A percentile compares a stretch with the other conserved stretches of the same genome.
Evolutionary conservation across 2,113 vertebrate genomes (phyloP).

Genomic region (Tupaia chinensis): DNA sequence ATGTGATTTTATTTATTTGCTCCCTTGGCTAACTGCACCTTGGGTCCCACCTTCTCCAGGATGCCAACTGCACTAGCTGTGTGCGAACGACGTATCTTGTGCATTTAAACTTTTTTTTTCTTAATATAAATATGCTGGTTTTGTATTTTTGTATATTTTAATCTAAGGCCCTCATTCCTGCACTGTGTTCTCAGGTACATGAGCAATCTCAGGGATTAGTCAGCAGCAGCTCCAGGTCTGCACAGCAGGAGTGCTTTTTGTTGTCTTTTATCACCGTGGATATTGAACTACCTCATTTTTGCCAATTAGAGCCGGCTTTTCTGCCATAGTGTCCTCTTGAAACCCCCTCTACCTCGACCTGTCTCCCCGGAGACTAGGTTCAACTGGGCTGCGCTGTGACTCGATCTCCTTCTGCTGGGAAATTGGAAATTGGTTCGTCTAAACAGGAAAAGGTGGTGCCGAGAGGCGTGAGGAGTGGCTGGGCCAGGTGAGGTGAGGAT

Average conservation of each 20-base stretch:
- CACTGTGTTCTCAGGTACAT: slow-evolving; percentile 90
- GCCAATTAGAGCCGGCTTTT: slow-evolving; percentile 62
- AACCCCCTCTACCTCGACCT: slow-evolving; percentile 57
- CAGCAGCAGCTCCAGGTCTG: slow-evolving; percentile 83
- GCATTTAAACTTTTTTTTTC: slow-evolving; percentile 83
- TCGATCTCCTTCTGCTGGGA: slow-evolving; percentile 53
- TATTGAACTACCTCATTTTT: slow-evolving; percentile 86
- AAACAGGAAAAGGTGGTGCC: slow-evolving; percentile 5
- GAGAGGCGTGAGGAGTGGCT: slow-evolving; percentile 1
- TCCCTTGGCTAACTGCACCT: slow-evolving; percentile 78
- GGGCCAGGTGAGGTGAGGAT: background rate
- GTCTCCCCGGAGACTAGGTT: slow-evolving; percentile 47
- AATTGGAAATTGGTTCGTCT: slow-evolving; percentile 15
- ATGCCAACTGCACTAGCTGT: slow-evolving; percentile 82
- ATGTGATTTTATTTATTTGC: slow-evolving; percentile 87
- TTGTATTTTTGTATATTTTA: slow-evolving; percentile 91
- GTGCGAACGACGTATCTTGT: slow-evolving; percentile 90
- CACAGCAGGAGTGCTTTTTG: slow-evolving; percentile 76
- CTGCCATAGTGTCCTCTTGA: slow-evolving; percentile 63
- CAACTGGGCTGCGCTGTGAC: slow-evolving; percentile 8
- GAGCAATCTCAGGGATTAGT: slow-evolving; percentile 90
- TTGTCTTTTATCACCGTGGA: slow-evolving; percentile 83
- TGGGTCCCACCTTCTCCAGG: slow-evolving; percentile 71
- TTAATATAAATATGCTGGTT: slow-evolving; percentile 87
- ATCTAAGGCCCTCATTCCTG: slow-evolving; percentile 88